These are phyloP conservation scores for Vannuccia rotundouncinata DNA, from an alignment of 2,888 invertebrate genomes.

Conservation along the genomic window DNA sequence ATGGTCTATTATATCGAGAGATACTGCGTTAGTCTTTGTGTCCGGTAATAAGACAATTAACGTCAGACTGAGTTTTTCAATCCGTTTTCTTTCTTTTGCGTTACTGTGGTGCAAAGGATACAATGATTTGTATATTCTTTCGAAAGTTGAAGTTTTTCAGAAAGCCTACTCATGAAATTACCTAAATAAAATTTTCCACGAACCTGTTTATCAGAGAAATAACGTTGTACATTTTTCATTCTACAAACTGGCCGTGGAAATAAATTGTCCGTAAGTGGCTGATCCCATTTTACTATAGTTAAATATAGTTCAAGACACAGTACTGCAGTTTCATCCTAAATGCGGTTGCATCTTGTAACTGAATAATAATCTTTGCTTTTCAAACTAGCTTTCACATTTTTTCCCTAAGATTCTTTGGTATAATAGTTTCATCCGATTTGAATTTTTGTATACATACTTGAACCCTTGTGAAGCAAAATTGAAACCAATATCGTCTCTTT, in stretches of 20 bases:
- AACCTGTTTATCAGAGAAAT: neutral
- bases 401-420: no score
- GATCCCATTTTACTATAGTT: neutral
- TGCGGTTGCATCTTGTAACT: no score
- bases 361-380: no score
- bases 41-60: neutral
- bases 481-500: no score
- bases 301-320: neutral
- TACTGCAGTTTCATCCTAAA: neutral
- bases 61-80: neutral
- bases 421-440: no score
- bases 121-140: neutral
- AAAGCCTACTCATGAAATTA: neutral
- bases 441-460: no score
- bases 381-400: no score
- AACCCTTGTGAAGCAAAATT: no score
- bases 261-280: neutral
- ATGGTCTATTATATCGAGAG: neutral
- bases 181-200: neutral
- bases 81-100: neutral
- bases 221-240: neutral
- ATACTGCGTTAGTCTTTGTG: neutral
- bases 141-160: neutral
- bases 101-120: neutral
- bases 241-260: neutral